Percentiles rank a stretch among this genome's conserved stretches.
phyloP scores from a whole-genome alignment of 2,113 vertebrate species.

The Hylia prasina region DNA sequence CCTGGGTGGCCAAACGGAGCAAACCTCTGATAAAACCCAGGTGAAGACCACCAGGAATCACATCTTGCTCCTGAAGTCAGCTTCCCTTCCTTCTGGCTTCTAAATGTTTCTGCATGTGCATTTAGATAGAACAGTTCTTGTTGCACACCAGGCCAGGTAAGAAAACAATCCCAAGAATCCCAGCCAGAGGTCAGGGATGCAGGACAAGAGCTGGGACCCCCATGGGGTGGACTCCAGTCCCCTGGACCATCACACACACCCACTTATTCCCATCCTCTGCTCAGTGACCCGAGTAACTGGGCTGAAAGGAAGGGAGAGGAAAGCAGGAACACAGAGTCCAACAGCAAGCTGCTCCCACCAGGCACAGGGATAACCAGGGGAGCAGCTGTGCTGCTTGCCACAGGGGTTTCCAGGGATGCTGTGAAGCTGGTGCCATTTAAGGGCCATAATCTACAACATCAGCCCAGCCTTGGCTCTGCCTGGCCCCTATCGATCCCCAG shows the following conservation, averaged over 20 bases:
- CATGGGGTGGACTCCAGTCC: not conserved
- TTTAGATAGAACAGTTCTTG: not conserved
- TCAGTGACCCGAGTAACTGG: not conserved
- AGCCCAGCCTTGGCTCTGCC: not conserved
- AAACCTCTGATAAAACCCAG: not conserved
- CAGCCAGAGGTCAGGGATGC: not conserved
- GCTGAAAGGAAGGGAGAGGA: not conserved
- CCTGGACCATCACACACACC: not conserved
- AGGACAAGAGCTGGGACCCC: not conserved
- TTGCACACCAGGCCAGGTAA: not conserved
- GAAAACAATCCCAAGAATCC: not conserved
- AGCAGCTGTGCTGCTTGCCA: not conserved
- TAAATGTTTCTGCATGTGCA: not conserved
- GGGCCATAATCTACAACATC: not conserved
- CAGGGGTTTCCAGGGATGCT: not conserved
- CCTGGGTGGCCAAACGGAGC: not conserved
- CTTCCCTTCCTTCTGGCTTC: not conserved
- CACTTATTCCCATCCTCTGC: not conserved
- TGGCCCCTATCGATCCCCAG: fast-evolving
- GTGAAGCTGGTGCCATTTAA: not conserved
- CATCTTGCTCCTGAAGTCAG: not conserved
- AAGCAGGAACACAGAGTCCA: not conserved
- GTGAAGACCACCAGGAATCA: not conserved
- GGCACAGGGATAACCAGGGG: not conserved
- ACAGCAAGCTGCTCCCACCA: not conserved